Evolutionary conservation across 2,113 vertebrate species (phyloP).

Genomic region (Urocolius indicus): DNA sequence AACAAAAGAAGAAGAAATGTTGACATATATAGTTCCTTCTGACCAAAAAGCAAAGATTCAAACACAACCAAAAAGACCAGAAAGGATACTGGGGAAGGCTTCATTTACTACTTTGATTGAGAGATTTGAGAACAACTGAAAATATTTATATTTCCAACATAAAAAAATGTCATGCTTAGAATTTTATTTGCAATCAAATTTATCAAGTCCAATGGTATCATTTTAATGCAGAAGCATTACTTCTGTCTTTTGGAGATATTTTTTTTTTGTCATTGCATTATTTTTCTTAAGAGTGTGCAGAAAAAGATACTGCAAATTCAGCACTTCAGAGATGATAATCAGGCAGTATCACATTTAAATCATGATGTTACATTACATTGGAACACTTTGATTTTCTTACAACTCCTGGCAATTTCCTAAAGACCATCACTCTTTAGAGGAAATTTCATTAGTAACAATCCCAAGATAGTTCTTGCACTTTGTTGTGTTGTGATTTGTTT

Average conservation of each 20-base stretch:
- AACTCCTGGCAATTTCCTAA: slow-evolving; percentile 34
- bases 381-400: slow-evolving; percentile 54
- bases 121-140: slow-evolving; percentile 63
- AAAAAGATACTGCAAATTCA: slow-evolving; percentile 39
- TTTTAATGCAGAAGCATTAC: slow-evolving; percentile 54
- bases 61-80: background rate
- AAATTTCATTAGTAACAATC: slow-evolving; percentile 37
- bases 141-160: slow-evolving; percentile 53
- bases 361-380: slow-evolving; percentile 19
- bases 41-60: background rate
- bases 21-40: slow-evolving; percentile 13
- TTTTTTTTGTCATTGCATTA: background rate
- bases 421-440: slow-evolving; percentile 24
- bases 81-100: background rate
- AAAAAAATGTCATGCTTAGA: slow-evolving; percentile 58
- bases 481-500: background rate
- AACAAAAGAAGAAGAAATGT: background rate
- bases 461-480: slow-evolving; percentile 36
- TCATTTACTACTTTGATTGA: slow-evolving; percentile 59
- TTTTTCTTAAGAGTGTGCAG: slow-evolving; percentile 37
- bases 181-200: slow-evolving; percentile 71
- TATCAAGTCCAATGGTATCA: slow-evolving; percentile 54
- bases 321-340: slow-evolving; percentile 62
- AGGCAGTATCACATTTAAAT: slow-evolving; percentile 60
- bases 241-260: background rate